Conservation (phyloP, 2,797 vertebrate species). For the Anableps anableps region DNA sequence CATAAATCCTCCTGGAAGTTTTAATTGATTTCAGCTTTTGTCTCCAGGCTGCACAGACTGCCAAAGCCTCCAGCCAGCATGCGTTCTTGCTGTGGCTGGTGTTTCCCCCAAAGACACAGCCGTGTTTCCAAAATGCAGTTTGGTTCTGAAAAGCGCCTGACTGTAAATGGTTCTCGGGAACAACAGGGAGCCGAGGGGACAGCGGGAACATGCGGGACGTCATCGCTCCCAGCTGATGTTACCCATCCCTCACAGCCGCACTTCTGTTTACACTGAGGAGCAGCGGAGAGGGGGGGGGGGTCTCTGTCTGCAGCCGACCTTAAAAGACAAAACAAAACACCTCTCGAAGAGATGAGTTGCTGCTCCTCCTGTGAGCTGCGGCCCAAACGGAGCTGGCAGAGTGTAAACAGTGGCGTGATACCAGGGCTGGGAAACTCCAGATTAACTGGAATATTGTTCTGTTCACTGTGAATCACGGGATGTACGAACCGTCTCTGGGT, state of each 20-base stretch:
- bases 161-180: constrained; percentile 66
- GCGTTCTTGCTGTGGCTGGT: constrained; percentile 12
- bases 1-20: no score
- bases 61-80: no score
- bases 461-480: constrained; percentile 46
- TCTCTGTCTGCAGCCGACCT: constrained; percentile 52
- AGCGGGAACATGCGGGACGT: constrained; percentile 41
- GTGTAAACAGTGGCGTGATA: constrained; percentile 44
- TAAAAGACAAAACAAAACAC: constrained; percentile 67
- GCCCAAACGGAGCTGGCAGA: constrained; percentile 47
- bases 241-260: constrained; percentile 49
- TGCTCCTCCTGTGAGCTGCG: constrained; percentile 39
- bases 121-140: constrained; percentile 10
- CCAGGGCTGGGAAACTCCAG: constrained; percentile 55
- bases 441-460: constrained; percentile 29
- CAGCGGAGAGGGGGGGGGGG: constrained; percentile 26
- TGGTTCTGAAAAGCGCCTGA: constrained; percentile 45
- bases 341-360: constrained; percentile 43
- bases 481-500: background rate
- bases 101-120: constrained; percentile 11
- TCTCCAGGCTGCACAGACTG: background rate
- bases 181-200: constrained; percentile 28
- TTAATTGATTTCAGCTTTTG: no score
- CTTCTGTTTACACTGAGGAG: constrained; percentile 66
- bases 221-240: constrained; percentile 58